A percentile compares a stretch with the other conserved stretches of the same genome.
phyloP scores from a whole-genome alignment of 2,113 vertebrate genomes.

The Halichoeres trimaculatus region DNA sequence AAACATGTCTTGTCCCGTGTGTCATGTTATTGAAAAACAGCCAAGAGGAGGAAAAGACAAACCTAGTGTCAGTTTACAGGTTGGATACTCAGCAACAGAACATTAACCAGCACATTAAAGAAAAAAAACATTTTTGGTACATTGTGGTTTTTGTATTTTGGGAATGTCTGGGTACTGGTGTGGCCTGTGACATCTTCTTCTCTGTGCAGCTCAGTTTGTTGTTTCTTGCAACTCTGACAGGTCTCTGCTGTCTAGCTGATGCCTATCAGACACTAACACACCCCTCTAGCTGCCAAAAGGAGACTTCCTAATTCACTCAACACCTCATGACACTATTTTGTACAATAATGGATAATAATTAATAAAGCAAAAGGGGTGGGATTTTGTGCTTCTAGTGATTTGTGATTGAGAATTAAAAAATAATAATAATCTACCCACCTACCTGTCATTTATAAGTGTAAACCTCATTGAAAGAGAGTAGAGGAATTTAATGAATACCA shows the following conservation, averaged over 20 bases:
- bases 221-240: neutral
- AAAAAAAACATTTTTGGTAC: no score
- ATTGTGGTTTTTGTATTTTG: no score
- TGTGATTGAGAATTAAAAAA: neutral
- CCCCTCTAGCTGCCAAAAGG: neutral
- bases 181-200: no score
- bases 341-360: neutral
- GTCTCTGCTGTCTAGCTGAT: neutral
- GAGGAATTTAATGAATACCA: no score
- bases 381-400: neutral
- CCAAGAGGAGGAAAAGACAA: neutral
- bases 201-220: neutral
- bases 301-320: neutral
- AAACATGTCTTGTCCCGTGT: no score
- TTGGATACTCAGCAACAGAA: neutral
- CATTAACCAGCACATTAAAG: neutral
- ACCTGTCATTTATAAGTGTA: neutral
- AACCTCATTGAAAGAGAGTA: neutral
- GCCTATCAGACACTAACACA: neutral
- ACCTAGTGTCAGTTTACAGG: neutral
- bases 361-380: neutral
- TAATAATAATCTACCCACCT: neutral
- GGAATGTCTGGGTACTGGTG: no score
- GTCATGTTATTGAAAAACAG: no score
- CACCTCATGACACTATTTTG: neutral